Conservation (phyloP, 1,140 invertebrate genomes). For the Choristoneura fumiferana region DNA sequence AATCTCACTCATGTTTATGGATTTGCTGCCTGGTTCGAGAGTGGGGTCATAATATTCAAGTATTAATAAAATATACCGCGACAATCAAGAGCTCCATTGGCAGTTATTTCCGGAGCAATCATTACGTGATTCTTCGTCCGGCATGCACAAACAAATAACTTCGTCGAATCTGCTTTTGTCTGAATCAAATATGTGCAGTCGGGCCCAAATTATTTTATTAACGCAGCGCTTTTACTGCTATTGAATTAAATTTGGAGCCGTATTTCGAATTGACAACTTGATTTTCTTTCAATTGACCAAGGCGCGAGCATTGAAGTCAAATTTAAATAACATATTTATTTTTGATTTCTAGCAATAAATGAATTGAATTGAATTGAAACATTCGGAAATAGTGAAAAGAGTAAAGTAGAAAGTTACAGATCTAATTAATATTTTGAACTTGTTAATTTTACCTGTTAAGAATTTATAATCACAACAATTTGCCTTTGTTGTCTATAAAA, state of each 20-base stretch:
- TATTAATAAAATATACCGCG: too few relatives aligned
- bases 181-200: constrained; percentile 10
- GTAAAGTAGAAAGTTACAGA: too few relatives aligned
- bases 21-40: too few relatives aligned
- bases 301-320: too few relatives aligned
- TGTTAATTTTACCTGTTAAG: too few relatives aligned
- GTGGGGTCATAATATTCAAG: too few relatives aligned
- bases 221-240: background rate
- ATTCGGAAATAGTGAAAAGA: too few relatives aligned
- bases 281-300: constrained; percentile 5
- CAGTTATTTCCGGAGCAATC: background rate
- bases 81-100: background rate
- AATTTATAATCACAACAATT: background rate
- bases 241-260: constrained; percentile 3
- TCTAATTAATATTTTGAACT: too few relatives aligned
- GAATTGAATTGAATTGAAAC: too few relatives aligned
- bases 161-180: constrained; percentile 4
- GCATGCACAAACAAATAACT: constrained; percentile 1
- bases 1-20: too few relatives aligned
- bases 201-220: constrained; percentile 10
- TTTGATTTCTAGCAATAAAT: too few relatives aligned
- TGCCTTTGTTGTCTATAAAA: background rate
- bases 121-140: background rate
- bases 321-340: too few relatives aligned
- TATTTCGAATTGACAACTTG: constrained; percentile 8